Evolutionary conservation across 2,797 vertebrate genomes (phyloP).

Genomic region (Tenualosa ilisha): DNA sequence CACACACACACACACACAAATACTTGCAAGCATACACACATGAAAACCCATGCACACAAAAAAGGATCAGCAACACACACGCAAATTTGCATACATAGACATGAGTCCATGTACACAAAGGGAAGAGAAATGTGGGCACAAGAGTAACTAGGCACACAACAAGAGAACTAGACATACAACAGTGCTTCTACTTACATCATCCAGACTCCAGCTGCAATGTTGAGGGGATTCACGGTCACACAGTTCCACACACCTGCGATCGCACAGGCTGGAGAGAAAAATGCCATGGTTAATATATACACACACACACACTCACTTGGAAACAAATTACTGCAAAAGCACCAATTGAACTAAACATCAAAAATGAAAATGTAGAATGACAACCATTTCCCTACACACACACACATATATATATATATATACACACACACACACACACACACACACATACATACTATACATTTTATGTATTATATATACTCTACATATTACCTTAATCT

Average conservation of each 20-base stretch:
- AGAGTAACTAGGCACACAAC: background rate
- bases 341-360: too few species aligned
- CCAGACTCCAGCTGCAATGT: conserved; percentile 94
- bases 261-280: conserved; percentile 81
- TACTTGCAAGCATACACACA: background rate
- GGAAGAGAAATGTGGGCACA: background rate
- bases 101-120: background rate
- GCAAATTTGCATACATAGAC: background rate
- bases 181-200: conserved; percentile 90
- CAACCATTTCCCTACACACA: background rate
- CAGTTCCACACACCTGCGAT: conserved; percentile 92
- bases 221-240: conserved; percentile 91
- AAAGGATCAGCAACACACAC: background rate
- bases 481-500: background rate
- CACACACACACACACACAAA: background rate
- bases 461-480: too few species aligned
- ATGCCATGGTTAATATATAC: background rate
- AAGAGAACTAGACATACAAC: background rate
- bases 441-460: too few species aligned
- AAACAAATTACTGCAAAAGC: background rate
- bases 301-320: background rate
- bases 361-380: background rate
- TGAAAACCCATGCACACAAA: background rate
- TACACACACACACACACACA: too few species aligned
- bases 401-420: too few species aligned